Conservation (phyloP, 2,797 vertebrate genomes). For the Lutjanus campechanus region DNA sequence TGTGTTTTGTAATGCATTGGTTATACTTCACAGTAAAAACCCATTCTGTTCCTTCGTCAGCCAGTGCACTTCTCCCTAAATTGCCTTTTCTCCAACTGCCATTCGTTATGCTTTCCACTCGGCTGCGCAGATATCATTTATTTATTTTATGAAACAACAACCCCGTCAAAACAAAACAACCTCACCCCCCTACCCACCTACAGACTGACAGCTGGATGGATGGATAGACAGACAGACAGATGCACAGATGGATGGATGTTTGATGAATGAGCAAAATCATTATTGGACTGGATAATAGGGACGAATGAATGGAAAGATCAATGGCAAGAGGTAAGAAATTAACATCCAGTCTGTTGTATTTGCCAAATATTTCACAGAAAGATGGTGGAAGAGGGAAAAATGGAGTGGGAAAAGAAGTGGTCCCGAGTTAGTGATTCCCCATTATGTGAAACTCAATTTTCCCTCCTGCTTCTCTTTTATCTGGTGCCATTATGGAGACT, state of each 20-base stretch:
- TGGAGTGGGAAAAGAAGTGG: slow-evolving; percentile 65
- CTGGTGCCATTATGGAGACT: slow-evolving; percentile 82
- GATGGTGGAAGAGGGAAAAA: slow-evolving; percentile 58
- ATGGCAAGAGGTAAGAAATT: slow-evolving; percentile 65
- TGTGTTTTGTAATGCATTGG: slow-evolving; percentile 89
- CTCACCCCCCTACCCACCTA: slow-evolving; percentile 53
- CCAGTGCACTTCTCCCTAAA: slow-evolving; percentile 83
- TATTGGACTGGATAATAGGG: slow-evolving; percentile 50
- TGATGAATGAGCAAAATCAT: slow-evolving; percentile 53
- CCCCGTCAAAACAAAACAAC: slow-evolving; percentile 80
- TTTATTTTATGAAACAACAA: slow-evolving; percentile 87
- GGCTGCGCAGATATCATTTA: slow-evolving; percentile 86
- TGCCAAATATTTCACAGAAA: slow-evolving; percentile 65
- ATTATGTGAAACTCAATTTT: slow-evolving; percentile 87
- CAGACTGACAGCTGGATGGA: slow-evolving; percentile 61
- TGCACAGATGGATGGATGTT: slow-evolving; percentile 30
- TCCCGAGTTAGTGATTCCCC: slow-evolving; percentile 81
- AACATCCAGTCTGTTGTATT: slow-evolving; percentile 57
- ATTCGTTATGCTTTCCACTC: slow-evolving; percentile 88
- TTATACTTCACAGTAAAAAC: slow-evolving; percentile 88
- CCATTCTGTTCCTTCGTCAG: slow-evolving; percentile 83
- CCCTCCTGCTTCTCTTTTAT: slow-evolving; percentile 82
- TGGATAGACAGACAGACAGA: slow-evolving; percentile 40
- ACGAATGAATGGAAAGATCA: slow-evolving; percentile 54
- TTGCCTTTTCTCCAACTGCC: slow-evolving; percentile 85